phyloP scores from a whole-genome alignment of 2,888 invertebrate species.

The Caenorhabditis sinica region DNA sequence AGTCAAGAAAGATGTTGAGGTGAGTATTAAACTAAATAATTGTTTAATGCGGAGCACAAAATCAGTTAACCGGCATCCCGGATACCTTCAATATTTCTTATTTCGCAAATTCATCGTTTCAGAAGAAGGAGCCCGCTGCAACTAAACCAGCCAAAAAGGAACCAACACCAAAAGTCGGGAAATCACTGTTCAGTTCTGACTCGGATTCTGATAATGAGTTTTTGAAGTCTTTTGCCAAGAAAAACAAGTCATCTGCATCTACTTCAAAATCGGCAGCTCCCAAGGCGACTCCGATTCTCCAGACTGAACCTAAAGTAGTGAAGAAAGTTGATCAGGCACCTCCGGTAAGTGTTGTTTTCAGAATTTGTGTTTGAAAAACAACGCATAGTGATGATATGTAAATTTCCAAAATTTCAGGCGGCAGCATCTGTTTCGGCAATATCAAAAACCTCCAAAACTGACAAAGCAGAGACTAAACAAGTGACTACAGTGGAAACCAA shows the following conservation, averaged over 20 bases:
- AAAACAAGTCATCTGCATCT: background rate
- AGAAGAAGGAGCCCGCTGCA: too few species aligned
- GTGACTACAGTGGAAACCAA: constrained; percentile 16
- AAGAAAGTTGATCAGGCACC: background rate
- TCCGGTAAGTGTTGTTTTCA: background rate
- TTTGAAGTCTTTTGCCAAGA: constrained; percentile 15
- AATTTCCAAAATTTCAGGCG: constrained; percentile 20
- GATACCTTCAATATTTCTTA: too few species aligned
- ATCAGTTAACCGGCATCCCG: too few species aligned
- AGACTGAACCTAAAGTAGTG: background rate
- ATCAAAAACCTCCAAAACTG: background rate
- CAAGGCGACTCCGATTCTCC: background rate
- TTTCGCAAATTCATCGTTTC: too few species aligned
- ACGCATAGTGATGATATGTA: constrained; percentile 10
- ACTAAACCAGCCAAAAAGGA: background rate
- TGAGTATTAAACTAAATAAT: too few species aligned
- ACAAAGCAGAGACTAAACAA: background rate
- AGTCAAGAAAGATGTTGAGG: too few species aligned
- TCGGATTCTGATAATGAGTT: constrained; percentile 44
- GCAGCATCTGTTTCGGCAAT: background rate
- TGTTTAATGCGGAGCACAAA: too few species aligned
- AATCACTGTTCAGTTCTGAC: constrained; percentile 40
- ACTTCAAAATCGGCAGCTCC: background rate
- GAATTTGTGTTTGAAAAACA: background rate
- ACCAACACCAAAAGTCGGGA: background rate